phyloP scores from a whole-genome alignment of 2,888 invertebrate species.

The Cyrtodaria siliqua region DNA sequence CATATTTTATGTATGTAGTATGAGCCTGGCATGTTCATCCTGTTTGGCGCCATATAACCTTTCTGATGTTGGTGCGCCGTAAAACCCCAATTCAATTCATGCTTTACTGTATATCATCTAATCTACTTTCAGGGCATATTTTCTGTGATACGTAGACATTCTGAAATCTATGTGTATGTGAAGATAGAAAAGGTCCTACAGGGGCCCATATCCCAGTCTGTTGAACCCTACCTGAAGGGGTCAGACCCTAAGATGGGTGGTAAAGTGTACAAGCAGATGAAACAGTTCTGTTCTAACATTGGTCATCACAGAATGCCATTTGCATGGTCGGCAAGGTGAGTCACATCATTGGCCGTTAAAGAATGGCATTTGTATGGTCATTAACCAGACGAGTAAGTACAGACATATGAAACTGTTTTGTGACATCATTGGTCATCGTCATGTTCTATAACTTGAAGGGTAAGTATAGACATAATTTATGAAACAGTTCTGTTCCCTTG shows the following conservation, averaged over 20 bases:
- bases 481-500: too few species aligned
- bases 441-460: neutral
- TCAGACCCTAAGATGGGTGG: slow-evolving; percentile 79
- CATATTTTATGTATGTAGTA: too few species aligned
- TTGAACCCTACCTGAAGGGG: slow-evolving; percentile 93
- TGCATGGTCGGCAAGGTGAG: slow-evolving; percentile 94
- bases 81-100: neutral
- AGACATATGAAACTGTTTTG: too few species aligned
- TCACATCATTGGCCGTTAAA: too few species aligned
- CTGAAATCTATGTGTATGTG: slow-evolving; percentile 96
- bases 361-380: too few species aligned
- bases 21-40: too few species aligned
- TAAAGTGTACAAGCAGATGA: slow-evolving; percentile 89
- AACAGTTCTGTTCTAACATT: slow-evolving; percentile 92
- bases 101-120: too few species aligned
- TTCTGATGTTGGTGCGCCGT: too few species aligned
- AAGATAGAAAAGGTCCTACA: slow-evolving; percentile 97
- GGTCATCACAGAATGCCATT: slow-evolving; percentile 98
- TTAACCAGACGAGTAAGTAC: too few species aligned
- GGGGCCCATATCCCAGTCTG: slow-evolving; percentile 91
- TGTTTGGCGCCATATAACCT: too few species aligned
- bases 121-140: slow-evolving; percentile 91
- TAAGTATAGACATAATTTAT: too few species aligned
- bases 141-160: slow-evolving; percentile 94
- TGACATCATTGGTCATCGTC: too few species aligned